Evolutionary conservation across 2,113 vertebrate genomes (phyloP).

Genomic region (Thalassoma bifasciatum): DNA sequence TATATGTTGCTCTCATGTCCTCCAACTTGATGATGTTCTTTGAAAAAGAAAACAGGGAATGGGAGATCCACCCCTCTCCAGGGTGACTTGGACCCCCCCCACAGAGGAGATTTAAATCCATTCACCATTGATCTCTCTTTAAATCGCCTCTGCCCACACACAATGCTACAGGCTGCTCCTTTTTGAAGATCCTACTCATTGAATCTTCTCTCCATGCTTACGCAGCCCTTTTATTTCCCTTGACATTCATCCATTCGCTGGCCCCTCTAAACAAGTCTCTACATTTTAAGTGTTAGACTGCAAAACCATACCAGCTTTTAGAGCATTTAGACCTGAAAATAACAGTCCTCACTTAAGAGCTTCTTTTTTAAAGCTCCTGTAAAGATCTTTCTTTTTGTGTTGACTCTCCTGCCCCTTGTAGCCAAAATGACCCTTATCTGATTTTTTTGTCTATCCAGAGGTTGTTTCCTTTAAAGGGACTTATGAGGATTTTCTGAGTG

Average conservation of each 20-base stretch:
- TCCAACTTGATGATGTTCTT: conserved; percentile 25
- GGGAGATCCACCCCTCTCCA: conserved; percentile 30
- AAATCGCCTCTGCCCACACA: conserved; percentile 35
- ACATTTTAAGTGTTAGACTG: too few species aligned
- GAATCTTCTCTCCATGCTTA: too few species aligned
- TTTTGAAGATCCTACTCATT: background rate
- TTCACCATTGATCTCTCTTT: conserved; percentile 42
- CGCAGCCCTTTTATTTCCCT: conserved; percentile 16
- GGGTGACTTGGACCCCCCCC: conserved; percentile 45
- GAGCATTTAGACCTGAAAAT: too few species aligned
- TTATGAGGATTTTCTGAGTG: too few species aligned
- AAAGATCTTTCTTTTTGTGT: too few species aligned
- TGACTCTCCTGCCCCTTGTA: too few species aligned
- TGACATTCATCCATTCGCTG: background rate
- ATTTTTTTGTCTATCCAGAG: too few species aligned
- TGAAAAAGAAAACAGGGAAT: conserved; percentile 8
- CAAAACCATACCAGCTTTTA: too few species aligned
- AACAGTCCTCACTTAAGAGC: too few species aligned
- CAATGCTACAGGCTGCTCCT: conserved; percentile 3
- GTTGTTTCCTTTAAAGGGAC: too few species aligned
- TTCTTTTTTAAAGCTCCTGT: background rate
- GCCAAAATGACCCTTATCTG: too few species aligned
- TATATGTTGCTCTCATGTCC: too few species aligned
- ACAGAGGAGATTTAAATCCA: conserved; percentile 64
- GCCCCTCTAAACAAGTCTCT: background rate